phyloP scores from a whole-genome alignment of 2,888 invertebrate species.

The Augiades crinisus region DNA sequence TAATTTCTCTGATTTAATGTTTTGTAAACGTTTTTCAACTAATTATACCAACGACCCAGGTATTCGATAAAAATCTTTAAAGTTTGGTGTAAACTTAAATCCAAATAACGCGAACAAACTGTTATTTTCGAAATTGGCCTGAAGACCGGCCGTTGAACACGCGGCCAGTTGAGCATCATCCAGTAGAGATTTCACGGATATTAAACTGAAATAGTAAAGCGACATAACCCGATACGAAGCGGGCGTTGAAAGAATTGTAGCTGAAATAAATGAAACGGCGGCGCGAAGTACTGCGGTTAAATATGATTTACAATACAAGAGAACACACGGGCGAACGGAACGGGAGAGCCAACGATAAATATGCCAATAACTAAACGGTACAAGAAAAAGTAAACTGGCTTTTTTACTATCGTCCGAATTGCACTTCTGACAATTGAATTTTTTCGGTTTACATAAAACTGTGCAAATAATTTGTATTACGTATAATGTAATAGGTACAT shows the following conservation, averaged over 20 bases:
- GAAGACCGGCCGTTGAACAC: not conserved
- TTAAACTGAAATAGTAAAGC: constrained; percentile 4
- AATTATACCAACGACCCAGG: not conserved
- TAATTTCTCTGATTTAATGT: too few species aligned
- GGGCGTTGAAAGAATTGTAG: constrained; percentile 9
- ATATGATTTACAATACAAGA: constrained; percentile 23
- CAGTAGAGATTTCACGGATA: not conserved
- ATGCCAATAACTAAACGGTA: constrained; percentile 4
- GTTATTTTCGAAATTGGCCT: not conserved
- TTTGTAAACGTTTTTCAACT: too few species aligned
- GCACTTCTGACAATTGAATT: too few species aligned
- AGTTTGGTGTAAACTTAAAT: not conserved
- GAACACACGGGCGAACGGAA: constrained; percentile 16
- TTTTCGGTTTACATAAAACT: too few species aligned
- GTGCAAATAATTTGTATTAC: too few species aligned
- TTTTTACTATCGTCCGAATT: too few species aligned
- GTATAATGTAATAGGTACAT: too few species aligned
- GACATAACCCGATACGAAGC: not conserved
- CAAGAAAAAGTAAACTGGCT: not conserved
- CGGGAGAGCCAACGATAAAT: constrained; percentile 23
- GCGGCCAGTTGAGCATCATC: not conserved
- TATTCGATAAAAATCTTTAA: too few species aligned
- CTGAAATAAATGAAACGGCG: constrained; percentile 20
- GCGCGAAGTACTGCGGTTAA: constrained; percentile 19
- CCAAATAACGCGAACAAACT: not conserved